Evolutionary conservation across 2,888 invertebrate species (phyloP).

Genomic region (Drosophila sordidapex): DNA sequence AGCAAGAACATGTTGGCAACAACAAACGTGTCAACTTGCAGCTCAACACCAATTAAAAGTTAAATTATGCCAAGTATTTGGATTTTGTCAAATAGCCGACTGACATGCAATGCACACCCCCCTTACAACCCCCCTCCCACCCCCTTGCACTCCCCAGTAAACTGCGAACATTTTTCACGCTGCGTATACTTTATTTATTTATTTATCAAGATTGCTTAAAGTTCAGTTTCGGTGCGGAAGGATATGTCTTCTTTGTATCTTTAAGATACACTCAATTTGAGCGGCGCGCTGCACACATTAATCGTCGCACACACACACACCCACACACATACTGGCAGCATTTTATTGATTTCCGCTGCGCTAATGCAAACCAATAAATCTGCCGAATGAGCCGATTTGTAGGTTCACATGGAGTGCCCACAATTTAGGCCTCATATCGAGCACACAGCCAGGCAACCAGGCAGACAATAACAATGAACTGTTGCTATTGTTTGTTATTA

Average conservation of each 20-base stretch:
- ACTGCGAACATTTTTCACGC: constrained; percentile 8
- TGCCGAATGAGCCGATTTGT: constrained; percentile 76
- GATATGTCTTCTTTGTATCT: constrained; percentile 35
- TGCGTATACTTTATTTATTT: constrained; percentile 30
- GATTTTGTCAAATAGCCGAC: constrained; percentile 68
- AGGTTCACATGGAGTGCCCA: constrained; percentile 42
- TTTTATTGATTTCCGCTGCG: constrained; percentile 78
- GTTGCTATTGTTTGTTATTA: constrained; percentile 73
- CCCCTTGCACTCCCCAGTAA: neutral
- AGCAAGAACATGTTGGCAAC: constrained; percentile 40
- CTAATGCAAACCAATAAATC: constrained; percentile 76
- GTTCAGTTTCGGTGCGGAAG: constrained; percentile 1
- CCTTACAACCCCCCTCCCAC: neutral
- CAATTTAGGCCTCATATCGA: constrained; percentile 50
- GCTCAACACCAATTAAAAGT: constrained; percentile 72
- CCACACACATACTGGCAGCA: neutral
- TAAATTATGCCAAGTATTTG: constrained; percentile 75
- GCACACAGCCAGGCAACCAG: constrained; percentile 18
- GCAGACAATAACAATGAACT: constrained; percentile 69
- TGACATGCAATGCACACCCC: constrained; percentile 62
- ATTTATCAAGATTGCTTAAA: constrained; percentile 23
- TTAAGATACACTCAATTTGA: constrained; percentile 46
- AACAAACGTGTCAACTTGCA: constrained; percentile 58
- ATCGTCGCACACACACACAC: constrained; percentile 21
- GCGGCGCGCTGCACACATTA: constrained; percentile 36